A percentile compares a stretch with the other conserved stretches of the same genome.
Evolutionary conservation across 2,888 invertebrate species (phyloP).

Genomic region (Octodonta nipae): DNA sequence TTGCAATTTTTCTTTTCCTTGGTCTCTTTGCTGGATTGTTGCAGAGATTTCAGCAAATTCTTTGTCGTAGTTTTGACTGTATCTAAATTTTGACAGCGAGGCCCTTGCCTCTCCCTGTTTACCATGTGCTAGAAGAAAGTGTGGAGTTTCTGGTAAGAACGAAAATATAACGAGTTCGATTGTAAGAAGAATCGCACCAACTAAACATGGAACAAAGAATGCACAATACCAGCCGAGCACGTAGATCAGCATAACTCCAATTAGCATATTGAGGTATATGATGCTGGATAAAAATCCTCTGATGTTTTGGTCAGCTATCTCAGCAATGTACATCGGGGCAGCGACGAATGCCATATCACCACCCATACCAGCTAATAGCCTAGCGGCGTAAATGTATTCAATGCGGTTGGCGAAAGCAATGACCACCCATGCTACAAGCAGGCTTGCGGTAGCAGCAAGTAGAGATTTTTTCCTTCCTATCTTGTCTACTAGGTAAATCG

Average conservation of each 20-base stretch:
- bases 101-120: constrained; percentile 23
- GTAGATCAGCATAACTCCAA: constrained; percentile 29
- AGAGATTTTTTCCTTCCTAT: constrained; percentile 27
- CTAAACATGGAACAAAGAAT: constrained; percentile 24
- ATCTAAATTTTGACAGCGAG: constrained; percentile 23
- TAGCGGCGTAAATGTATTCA: constrained; percentile 23
- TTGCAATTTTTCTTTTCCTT: constrained; percentile 9
- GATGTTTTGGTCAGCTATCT: constrained; percentile 31
- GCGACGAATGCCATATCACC: constrained; percentile 32
- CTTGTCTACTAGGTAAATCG: constrained; percentile 23
- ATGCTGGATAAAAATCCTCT: constrained; percentile 29
- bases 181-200: constrained; percentile 24
- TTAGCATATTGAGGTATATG: constrained; percentile 31
- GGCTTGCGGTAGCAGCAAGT: constrained; percentile 23
- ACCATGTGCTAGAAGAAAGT: constrained; percentile 25
- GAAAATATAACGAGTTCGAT: constrained; percentile 27
- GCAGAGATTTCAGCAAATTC: constrained; percentile 29
- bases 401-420: constrained; percentile 23
- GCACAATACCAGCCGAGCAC: constrained; percentile 25
- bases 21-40: constrained; percentile 27
- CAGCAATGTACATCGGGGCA: constrained; percentile 32
- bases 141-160: constrained; percentile 32
- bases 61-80: constrained; percentile 20
- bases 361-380: constrained; percentile 28
- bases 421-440: constrained; percentile 27